phyloP scores from a whole-genome alignment of 37 sponge, comb jelly and placozoan genomes.

The Chondrilla cf. caribensis region DNA sequence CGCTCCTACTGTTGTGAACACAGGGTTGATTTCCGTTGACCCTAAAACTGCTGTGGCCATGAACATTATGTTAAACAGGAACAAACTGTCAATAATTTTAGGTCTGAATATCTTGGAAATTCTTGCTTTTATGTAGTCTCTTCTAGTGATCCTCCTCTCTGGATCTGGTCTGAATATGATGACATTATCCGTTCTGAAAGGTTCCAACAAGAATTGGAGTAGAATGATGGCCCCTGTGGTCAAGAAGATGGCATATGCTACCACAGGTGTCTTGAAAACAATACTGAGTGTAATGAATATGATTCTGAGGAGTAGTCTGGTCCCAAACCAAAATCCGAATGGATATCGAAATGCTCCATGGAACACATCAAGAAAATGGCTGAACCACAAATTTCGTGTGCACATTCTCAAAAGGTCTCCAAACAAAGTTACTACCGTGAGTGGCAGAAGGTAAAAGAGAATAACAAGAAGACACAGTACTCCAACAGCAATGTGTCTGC shows the following conservation, averaged over 20 bases:
- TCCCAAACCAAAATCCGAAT: constrained; percentile 12
- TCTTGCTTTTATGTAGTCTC: not conserved
- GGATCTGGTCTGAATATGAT: not conserved
- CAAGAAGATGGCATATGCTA: not conserved
- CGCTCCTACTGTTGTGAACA: not conserved
- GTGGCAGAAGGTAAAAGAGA: constrained; percentile 1
- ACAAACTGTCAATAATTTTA: not conserved
- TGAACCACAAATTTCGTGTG: not conserved
- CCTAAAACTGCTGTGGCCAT: not conserved
- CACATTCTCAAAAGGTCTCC: constrained; percentile 7
- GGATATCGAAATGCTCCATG: constrained; percentile 4
- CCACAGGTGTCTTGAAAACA: not conserved
- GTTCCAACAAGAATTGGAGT: not conserved
- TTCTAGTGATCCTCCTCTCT: not conserved
- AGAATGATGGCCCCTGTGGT: not conserved
- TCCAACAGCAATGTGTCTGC: constrained; percentile 7
- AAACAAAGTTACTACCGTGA: constrained; percentile 6
- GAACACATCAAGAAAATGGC: constrained; percentile 12
- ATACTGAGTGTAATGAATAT: not conserved
- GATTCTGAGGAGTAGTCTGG: not conserved
- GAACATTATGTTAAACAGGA: not conserved
- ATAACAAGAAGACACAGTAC: not conserved
- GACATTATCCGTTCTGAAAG: not conserved
- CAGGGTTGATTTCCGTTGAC: not conserved
- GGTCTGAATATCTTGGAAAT: not conserved